Conservation (phyloP, 2,888 invertebrate species). For the Mactromeris polynyma region DNA sequence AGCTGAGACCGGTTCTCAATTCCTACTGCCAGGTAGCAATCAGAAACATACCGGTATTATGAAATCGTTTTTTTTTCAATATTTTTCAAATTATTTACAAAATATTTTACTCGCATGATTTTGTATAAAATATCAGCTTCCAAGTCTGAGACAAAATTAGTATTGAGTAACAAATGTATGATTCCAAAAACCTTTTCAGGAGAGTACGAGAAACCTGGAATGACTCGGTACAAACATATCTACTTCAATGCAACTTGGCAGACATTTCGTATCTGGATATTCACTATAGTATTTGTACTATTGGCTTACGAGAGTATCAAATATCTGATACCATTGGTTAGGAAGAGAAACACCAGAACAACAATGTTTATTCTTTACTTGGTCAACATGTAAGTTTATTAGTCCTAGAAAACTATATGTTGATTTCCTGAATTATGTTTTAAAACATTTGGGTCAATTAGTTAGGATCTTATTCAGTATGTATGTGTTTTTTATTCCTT, state of each 20-base stretch:
- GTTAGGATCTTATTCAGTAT: background rate
- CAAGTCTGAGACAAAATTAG: no score
- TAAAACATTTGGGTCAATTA: background rate
- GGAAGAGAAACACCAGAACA: constrained; percentile 71
- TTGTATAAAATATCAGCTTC: no score
- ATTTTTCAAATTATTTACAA: no score
- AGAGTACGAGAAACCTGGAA: constrained; percentile 85
- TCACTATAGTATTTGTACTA: constrained; percentile 81
- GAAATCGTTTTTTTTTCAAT: no score
- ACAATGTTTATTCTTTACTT: constrained; percentile 83
- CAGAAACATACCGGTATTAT: no score
- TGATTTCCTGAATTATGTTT: background rate
- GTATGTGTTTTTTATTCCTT: no score
- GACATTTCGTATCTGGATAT: constrained; percentile 84
- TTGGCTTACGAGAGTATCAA: constrained; percentile 84
- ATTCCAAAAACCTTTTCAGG: no score
- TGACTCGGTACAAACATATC: constrained; percentile 84
- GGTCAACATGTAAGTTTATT: constrained; percentile 76
- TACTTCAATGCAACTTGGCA: constrained; percentile 86
- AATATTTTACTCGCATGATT: no score
- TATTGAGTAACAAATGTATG: no score
- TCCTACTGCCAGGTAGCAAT: no score
- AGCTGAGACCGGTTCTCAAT: no score
- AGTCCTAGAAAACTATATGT: background rate
- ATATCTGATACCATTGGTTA: constrained; percentile 79